Evolutionary conservation across 2,888 invertebrate species (phyloP).

Genomic region (Linyphia triangularis): DNA sequence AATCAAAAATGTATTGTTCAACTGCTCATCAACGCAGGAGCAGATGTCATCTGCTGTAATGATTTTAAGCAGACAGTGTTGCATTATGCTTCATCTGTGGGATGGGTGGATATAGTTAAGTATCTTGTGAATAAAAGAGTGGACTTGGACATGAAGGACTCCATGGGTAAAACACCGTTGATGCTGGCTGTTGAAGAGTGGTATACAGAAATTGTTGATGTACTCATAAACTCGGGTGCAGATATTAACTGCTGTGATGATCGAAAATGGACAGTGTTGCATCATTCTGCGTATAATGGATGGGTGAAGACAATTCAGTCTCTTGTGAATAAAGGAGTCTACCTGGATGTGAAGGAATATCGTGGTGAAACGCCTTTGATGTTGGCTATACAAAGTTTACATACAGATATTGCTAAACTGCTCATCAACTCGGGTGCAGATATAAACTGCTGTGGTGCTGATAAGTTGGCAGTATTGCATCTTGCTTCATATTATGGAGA

Average conservation of each 20-base stretch:
- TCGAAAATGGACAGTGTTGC: neutral
- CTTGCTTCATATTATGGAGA: too few relatives aligned
- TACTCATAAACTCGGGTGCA: neutral
- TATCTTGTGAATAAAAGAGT: conserved; percentile 89
- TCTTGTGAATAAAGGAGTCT: conserved; percentile 92
- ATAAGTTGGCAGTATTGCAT: too few relatives aligned
- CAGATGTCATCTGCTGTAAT: neutral
- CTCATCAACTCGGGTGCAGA: neutral
- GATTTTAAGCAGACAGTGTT: conserved; percentile 85
- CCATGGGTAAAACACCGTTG: conserved; percentile 92
- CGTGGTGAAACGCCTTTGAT: conserved; percentile 89
- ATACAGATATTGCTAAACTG: neutral
- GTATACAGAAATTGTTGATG: neutral
- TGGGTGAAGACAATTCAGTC: conserved; percentile 84
- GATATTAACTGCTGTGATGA: neutral
- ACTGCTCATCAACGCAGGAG: neutral
- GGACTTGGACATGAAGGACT: conserved; percentile 88
- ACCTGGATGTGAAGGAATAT: conserved; percentile 82
- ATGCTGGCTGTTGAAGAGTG: conserved; percentile 86
- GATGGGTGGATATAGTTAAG: conserved; percentile 83
- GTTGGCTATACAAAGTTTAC: conserved; percentile 82
- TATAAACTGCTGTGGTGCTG: neutral
- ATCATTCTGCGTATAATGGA: neutral
- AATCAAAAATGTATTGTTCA: neutral
- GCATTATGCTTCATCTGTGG: too few relatives aligned